Evolutionary conservation across 2,888 invertebrate species (phyloP).

Genomic region (Chalcis sispes): DNA sequence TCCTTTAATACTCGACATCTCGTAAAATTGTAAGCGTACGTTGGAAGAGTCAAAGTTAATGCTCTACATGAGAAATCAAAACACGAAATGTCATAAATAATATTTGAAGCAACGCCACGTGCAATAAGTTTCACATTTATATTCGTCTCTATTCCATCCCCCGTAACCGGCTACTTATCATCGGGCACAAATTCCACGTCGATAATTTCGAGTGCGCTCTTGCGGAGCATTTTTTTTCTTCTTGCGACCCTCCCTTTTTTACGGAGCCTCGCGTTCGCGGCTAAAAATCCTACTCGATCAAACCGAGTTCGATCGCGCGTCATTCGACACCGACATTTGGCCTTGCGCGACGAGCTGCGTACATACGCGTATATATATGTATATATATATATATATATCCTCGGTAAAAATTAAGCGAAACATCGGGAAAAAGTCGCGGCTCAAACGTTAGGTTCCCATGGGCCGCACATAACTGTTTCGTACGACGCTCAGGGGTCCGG

Average conservation of each 20-base stretch:
- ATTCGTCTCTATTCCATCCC: background rate
- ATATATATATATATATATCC: constrained; percentile 25
- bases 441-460: constrained; percentile 71
- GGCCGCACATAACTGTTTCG: constrained; percentile 68
- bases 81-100: constrained; percentile 26
- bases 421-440: constrained; percentile 54
- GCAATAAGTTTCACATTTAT: constrained; percentile 23
- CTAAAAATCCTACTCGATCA: constrained; percentile 35
- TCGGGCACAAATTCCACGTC: constrained; percentile 38
- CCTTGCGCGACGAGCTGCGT: too few relatives aligned
- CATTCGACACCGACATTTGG: constrained; percentile 52
- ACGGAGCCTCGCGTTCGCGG: too few relatives aligned
- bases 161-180: constrained; percentile 27
- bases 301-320: constrained; percentile 17
- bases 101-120: background rate
- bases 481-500: constrained; percentile 53
- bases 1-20: too few relatives aligned
- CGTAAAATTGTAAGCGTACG: too few relatives aligned
- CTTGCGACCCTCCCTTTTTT: too few relatives aligned
- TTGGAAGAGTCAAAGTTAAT: background rate
- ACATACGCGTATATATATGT: background rate
- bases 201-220: constrained; percentile 38
- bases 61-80: background rate
- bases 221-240: constrained; percentile 18
- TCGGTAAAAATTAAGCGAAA: constrained; percentile 59